Evolutionary conservation across 2,888 invertebrate genomes (phyloP).

Genomic region (Dicyrtomina minuta): DNA sequence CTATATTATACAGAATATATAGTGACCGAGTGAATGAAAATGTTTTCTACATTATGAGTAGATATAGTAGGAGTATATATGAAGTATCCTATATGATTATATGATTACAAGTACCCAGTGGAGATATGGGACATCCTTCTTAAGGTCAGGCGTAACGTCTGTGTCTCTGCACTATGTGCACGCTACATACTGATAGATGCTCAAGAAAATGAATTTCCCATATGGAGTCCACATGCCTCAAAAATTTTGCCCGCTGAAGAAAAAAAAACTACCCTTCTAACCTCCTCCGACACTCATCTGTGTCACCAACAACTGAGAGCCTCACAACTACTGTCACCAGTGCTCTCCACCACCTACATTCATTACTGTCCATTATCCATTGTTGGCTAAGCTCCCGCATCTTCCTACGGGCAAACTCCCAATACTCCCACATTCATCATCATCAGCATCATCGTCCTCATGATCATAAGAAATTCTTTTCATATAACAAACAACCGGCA

Average conservation of each 20-base stretch:
- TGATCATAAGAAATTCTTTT: slow-evolving; percentile 18
- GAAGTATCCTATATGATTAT: too few relatives aligned
- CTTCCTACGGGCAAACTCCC: slow-evolving; percentile 25
- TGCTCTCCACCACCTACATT: slow-evolving; percentile 35
- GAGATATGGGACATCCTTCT: slow-evolving; percentile 37
- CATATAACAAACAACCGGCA: background rate
- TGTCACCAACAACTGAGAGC: slow-evolving; percentile 35
- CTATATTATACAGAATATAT: too few relatives aligned
- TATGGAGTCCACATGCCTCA: slow-evolving; percentile 34
- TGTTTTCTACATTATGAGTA: too few relatives aligned
- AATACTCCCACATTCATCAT: slow-evolving; percentile 32
- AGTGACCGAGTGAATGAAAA: too few relatives aligned
- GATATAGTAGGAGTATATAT: too few relatives aligned
- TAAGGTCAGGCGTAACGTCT: slow-evolving; percentile 35
- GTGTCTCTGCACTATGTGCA: slow-evolving; percentile 15
- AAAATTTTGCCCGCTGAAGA: slow-evolving; percentile 29
- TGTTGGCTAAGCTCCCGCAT: slow-evolving; percentile 30
- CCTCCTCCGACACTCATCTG: slow-evolving; percentile 36
- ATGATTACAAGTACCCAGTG: slow-evolving; percentile 27
- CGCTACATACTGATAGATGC: too few relatives aligned
- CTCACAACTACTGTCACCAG: slow-evolving; percentile 37
- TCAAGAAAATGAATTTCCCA: slow-evolving; percentile 26
- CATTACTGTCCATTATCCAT: slow-evolving; percentile 37
- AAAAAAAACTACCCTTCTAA: slow-evolving; percentile 39
- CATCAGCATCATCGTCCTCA: background rate